A percentile compares a stretch with the other conserved stretches of the same genome.
These are phyloP conservation scores for Coelinius sp. DNA, from an alignment of 2,888 invertebrate genomes.

Conservation along the genomic window DNA sequence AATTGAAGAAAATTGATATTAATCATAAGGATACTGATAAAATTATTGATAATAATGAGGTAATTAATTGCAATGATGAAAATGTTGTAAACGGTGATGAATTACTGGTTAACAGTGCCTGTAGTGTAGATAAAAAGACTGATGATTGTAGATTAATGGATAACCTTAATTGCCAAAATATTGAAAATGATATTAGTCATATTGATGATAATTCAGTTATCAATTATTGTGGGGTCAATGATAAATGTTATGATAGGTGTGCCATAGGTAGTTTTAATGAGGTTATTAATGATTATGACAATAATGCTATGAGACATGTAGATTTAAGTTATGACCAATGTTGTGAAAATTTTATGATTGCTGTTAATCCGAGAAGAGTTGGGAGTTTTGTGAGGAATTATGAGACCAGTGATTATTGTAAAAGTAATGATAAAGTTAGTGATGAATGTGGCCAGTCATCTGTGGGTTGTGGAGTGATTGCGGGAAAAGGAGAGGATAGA, in stretches of 20 bases:
- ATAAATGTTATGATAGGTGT: constrained; percentile 52
- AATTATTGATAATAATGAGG: constrained; percentile 41
- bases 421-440: constrained; percentile 54
- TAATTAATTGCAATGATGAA: not conserved
- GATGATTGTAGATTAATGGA: constrained; percentile 38
- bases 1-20: constrained; percentile 50
- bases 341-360: constrained; percentile 50
- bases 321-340: constrained; percentile 66
- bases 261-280: constrained; percentile 61
- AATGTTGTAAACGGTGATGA: constrained; percentile 28
- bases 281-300: constrained; percentile 62
- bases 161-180: constrained; percentile 11
- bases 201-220: constrained; percentile 14
- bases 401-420: constrained; percentile 56
- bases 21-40: constrained; percentile 20
- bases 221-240: constrained; percentile 8
- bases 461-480: constrained; percentile 16
- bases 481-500: constrained; percentile 8
- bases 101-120: constrained; percentile 32
- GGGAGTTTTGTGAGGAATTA: constrained; percentile 66
- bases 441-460: constrained; percentile 32
- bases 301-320: constrained; percentile 66
- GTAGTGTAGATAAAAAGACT: constrained; percentile 46
- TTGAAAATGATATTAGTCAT: not conserved
- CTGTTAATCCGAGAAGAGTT: constrained; percentile 67